A percentile compares a stretch with the other conserved stretches of the same genome.
These are phyloP conservation scores for Elephantulus edwardii DNA, from an alignment of 2,113 vertebrate species.

Conservation along the genomic window DNA sequence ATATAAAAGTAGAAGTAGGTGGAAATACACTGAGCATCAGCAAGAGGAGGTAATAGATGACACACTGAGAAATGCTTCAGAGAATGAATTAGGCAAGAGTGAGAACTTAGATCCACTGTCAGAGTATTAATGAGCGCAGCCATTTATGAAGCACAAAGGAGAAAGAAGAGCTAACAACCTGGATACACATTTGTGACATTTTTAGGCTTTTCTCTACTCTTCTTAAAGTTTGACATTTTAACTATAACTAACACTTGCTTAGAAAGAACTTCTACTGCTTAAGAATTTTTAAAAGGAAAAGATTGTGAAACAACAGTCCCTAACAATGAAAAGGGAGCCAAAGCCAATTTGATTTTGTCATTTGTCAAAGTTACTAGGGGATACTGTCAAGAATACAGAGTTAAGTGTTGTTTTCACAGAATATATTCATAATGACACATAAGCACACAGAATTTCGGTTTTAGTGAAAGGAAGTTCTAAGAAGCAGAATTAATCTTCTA, in stretches of 20 bases:
- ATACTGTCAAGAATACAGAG: background rate
- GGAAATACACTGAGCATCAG: background rate
- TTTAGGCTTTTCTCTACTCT: background rate
- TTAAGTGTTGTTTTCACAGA: background rate
- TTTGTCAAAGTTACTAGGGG: background rate
- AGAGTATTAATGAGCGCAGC: background rate
- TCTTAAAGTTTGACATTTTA: background rate
- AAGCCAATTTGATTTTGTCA: background rate
- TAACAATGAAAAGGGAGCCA: background rate
- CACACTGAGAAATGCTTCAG: background rate
- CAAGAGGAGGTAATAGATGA: background rate
- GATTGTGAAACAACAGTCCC: background rate
- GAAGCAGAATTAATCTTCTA: slow-evolving; percentile 5
- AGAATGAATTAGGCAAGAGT: background rate
- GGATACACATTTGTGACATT: background rate
- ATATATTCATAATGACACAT: background rate
- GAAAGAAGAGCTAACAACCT: background rate
- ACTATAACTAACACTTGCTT: background rate
- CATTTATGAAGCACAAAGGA: background rate
- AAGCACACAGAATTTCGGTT: slow-evolving; percentile 10
- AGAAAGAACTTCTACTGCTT: background rate
- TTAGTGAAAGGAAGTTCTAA: background rate
- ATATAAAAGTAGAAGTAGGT: background rate
- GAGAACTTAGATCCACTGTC: background rate
- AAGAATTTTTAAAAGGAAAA: background rate